Conservation (phyloP, 2,888 invertebrate genomes). For the Andrena bucephala region DNA sequence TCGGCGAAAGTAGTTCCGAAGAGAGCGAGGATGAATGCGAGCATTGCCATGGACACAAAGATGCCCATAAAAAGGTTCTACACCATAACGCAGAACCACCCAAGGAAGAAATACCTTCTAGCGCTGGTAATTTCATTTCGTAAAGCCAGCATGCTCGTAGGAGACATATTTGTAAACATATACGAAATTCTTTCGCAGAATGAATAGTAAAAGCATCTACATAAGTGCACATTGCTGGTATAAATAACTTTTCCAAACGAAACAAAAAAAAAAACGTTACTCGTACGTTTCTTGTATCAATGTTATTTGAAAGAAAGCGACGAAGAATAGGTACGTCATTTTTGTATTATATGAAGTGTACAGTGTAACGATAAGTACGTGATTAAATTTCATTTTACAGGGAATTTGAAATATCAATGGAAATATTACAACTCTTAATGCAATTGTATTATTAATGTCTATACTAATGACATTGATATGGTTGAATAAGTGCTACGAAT, state of each 20-base stretch:
- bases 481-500: constrained; percentile 34
- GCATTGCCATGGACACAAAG: constrained; percentile 92
- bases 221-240: constrained; percentile 45
- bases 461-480: constrained; percentile 22
- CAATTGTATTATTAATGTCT: constrained; percentile 34
- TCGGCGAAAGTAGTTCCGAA: constrained; percentile 95
- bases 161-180: constrained; percentile 8
- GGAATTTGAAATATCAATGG: constrained; percentile 34
- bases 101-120: constrained; percentile 71
- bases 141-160: constrained; percentile 9
- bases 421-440: constrained; percentile 39
- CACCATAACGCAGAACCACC: constrained; percentile 74
- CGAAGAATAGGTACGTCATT: constrained; percentile 52
- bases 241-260: constrained; percentile 42
- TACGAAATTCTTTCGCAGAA: constrained; percentile 69
- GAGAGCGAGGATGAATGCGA: constrained; percentile 94
- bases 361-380: constrained; percentile 1
- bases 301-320: constrained; percentile 34
- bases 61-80: constrained; percentile 79
- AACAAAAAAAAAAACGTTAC: constrained; percentile 14
- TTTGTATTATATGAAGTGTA: background rate
- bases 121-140: constrained; percentile 73
- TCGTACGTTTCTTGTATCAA: constrained; percentile 37
- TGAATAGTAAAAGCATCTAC: constrained; percentile 75
- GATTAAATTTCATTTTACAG: constrained; percentile 45